A percentile compares a stretch with the other conserved stretches of the same genome.
Evolutionary conservation across 2,113 vertebrate species (phyloP).

Genomic region (Stigmatopora nigra): DNA sequence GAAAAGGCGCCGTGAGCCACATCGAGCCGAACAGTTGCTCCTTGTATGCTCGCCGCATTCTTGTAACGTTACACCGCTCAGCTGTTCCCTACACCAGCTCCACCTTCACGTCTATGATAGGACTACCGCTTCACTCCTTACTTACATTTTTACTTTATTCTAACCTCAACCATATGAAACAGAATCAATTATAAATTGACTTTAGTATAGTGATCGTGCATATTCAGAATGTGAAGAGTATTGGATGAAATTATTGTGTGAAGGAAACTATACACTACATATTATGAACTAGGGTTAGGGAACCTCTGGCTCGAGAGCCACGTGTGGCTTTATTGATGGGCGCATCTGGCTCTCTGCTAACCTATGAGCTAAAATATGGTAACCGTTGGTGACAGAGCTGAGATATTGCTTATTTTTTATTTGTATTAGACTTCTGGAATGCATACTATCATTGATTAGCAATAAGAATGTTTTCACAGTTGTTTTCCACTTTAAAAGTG

Average conservation of each 20-base stretch:
- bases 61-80: constrained; percentile 63
- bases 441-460: too few species aligned
- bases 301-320: too few species aligned
- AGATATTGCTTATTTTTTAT: too few species aligned
- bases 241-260: neutral
- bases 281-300: too few species aligned
- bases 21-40: constrained; percentile 41
- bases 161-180: neutral
- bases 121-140: neutral
- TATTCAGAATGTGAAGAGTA: neutral
- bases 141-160: neutral
- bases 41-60: constrained; percentile 50
- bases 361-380: too few species aligned
- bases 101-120: neutral
- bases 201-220: too few species aligned
- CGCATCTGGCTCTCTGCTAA: too few species aligned
- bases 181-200: neutral
- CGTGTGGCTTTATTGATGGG: too few species aligned
- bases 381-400: too few species aligned
- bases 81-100: constrained; percentile 50
- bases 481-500: too few species aligned
- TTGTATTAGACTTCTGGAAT: too few species aligned
- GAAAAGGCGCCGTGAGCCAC: constrained; percentile 4
- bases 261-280: neutral
- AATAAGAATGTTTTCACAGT: too few species aligned